A percentile compares a stretch with the other conserved stretches of the same genome.
These are phyloP conservation scores for Ascaphus truei DNA, from an alignment of 2,113 vertebrate species.

Conservation along the genomic window DNA sequence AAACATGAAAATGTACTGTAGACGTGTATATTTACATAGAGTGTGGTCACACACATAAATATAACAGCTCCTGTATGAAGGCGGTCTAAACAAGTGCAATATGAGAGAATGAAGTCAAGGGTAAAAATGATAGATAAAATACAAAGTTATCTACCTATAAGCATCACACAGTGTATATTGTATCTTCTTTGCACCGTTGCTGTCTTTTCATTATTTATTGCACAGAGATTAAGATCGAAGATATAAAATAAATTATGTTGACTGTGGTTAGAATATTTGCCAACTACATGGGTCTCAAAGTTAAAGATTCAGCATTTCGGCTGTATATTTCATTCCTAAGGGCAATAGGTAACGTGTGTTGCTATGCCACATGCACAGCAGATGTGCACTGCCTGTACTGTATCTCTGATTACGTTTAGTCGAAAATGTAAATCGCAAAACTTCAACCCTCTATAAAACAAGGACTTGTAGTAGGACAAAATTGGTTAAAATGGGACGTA, in stretches of 20 bases:
- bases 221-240: slow-evolving; percentile 44
- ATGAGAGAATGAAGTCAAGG: no score
- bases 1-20: no score
- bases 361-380: slow-evolving; percentile 1
- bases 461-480: no score
- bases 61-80: neutral
- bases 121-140: no score
- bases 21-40: no score
- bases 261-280: slow-evolving; percentile 24
- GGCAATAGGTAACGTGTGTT: neutral
- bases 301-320: slow-evolving; percentile 38
- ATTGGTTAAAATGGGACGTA: no score
- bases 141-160: no score
- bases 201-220: slow-evolving; percentile 43
- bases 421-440: no score
- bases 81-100: neutral
- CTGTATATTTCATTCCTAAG: slow-evolving; percentile 17
- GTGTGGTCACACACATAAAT: no score
- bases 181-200: slow-evolving; percentile 43
- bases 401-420: no score
- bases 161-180: neutral
- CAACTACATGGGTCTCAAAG: no score
- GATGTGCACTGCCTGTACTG: slow-evolving; percentile 16
- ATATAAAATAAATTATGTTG: slow-evolving; percentile 26
- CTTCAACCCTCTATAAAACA: no score